Evolutionary conservation across 2,113 vertebrate species (phyloP), one percentile per base, ranked within the genome.

Genomic region (Eudyptes chrysolophus): DNA sequence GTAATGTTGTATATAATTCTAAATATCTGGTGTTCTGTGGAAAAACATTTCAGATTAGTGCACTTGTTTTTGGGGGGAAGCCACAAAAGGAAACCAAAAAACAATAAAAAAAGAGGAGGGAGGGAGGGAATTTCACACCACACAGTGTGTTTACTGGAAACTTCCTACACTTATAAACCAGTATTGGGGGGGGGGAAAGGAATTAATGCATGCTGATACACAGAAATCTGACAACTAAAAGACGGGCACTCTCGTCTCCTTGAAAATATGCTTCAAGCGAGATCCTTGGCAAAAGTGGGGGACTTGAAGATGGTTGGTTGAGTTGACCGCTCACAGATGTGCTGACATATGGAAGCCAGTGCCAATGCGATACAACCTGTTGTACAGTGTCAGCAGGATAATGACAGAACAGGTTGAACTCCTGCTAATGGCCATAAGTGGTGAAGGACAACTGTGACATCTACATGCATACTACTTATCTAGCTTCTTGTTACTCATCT

Each of bases 281-380:
- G 96, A 97, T 97, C 96, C 94, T 87, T 98, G 97, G 98, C 96
- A 75, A 97, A 94, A 92, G 88, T 95, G 89, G 97, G 87, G 95
- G 99, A 97, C 98, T 98, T 98, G 94, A 90, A 88, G 97, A 98
- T 92, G 97, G 96, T 98, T 96, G 97, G 97, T 96, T 98, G 96
- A 96, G 94, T 92, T 97, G 97, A 97, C 98, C 97, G 90, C 95
- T 98, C 98, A 98, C 99, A 99, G 99, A 98, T 99, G 99, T 98
- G 97, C 90, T 94, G 98, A 97, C 99, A 99, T 98, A 99, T 98
- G 99, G 98, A 96, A 98, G 97, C 97, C 97, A 97, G 97, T 98
- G 98, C 98, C 97, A 92, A 89, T 96, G 98, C 96, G 69, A 97
- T 95, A 96, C 98, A 99, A 99, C 99, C 99, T 99, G 99, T 99